Percentiles rank a stretch among this genome's conserved stretches.
Conservation (phyloP, 2,113 vertebrate species). For the Indri indri region DNA sequence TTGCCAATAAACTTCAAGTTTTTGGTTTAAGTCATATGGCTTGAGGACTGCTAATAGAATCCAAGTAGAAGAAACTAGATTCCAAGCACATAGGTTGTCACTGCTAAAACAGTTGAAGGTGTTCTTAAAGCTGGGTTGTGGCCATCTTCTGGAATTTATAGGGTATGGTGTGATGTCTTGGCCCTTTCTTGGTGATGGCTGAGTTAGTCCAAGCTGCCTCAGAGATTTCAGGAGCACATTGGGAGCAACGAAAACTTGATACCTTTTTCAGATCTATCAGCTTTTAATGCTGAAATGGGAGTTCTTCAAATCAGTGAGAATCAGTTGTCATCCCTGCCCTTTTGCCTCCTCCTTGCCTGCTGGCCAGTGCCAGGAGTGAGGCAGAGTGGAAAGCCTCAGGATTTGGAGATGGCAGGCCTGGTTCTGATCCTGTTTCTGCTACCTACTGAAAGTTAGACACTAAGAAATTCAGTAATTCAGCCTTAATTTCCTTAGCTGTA, state of each 20-base stretch:
- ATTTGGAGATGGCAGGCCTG: not conserved
- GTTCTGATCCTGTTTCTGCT: not conserved
- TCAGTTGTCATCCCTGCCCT: not conserved
- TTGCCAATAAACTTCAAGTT: not conserved
- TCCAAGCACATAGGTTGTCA: not conserved
- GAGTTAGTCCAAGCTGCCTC: not conserved
- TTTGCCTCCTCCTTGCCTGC: not conserved
- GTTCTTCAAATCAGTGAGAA: not conserved
- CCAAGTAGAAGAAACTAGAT: not conserved
- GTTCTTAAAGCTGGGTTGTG: not conserved
- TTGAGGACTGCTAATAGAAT: not conserved
- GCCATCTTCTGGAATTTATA: not conserved
- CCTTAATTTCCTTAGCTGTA: conserved; percentile 11
- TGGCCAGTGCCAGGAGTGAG: not conserved
- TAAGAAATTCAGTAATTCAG: not conserved
- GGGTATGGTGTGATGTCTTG: not conserved
- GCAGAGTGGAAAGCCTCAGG: not conserved
- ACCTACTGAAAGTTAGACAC: not conserved
- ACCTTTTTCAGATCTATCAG: not conserved
- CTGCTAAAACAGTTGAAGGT: not conserved
- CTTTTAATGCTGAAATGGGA: not conserved
- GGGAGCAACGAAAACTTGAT: not conserved
- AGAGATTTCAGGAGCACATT: conserved; percentile 10
- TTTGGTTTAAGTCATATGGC: not conserved
- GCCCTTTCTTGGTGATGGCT: not conserved